Conservation (phyloP, 2,113 vertebrate genomes). For the Struthio camelus region DNA sequence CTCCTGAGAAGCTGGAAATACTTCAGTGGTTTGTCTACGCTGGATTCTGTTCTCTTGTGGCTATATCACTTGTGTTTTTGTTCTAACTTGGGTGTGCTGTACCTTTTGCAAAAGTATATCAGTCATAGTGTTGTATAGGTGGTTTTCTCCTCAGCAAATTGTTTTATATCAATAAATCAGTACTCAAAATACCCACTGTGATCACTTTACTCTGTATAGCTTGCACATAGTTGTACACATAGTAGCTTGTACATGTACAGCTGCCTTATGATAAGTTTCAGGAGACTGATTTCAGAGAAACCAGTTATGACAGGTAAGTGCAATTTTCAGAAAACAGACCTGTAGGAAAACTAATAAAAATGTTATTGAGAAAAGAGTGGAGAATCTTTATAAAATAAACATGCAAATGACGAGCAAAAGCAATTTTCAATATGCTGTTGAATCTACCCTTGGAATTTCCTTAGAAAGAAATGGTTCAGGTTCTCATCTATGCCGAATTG, state of each 20-base stretch:
- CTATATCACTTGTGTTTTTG: background rate
- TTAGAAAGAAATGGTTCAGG: constrained; percentile 49
- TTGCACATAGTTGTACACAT: fast-evolving
- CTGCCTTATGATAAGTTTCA: background rate
- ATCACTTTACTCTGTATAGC: background rate
- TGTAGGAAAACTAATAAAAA: constrained; percentile 56
- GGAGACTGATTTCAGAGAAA: background rate
- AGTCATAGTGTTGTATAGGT: background rate
- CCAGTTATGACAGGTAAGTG: background rate
- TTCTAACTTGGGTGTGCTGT: background rate
- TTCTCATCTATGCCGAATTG: constrained; percentile 47
- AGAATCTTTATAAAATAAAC: constrained; percentile 58
- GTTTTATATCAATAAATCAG: background rate
- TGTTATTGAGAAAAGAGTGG: constrained; percentile 37
- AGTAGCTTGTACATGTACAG: background rate
- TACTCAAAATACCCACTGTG: background rate
- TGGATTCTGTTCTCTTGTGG: background rate
- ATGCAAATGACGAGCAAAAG: constrained; percentile 76
- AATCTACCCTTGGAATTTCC: constrained; percentile 55
- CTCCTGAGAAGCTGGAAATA: background rate
- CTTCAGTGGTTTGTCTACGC: background rate
- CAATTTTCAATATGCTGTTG: constrained; percentile 73
- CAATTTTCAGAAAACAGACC: constrained; percentile 54
- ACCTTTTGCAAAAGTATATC: background rate
- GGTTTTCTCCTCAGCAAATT: background rate